Conservation (phyloP, 2,888 invertebrate species). For the Synanthedon vespiformis region DNA sequence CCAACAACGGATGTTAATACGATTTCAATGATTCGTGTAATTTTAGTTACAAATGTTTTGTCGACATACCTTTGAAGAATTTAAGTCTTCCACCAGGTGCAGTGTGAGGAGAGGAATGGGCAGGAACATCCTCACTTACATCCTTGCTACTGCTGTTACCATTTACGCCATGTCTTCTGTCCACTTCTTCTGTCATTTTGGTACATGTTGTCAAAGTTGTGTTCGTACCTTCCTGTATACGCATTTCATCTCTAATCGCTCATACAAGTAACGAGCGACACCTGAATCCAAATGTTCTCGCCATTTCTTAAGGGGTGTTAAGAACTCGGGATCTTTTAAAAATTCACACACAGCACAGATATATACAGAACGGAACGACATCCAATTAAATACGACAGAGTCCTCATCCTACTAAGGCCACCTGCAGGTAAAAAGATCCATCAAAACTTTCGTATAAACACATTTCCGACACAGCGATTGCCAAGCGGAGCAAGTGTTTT, state of each 20-base stretch:
- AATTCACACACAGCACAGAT: too few relatives aligned
- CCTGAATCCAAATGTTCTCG: slow-evolving; percentile 55
- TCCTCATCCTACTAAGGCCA: slow-evolving; percentile 67
- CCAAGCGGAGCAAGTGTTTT: slow-evolving; percentile 40
- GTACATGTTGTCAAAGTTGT: slow-evolving; percentile 80
- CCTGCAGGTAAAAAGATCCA: slow-evolving; percentile 57
- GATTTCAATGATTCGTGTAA: background rate
- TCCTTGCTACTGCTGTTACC: slow-evolving; percentile 74
- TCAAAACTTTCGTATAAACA: slow-evolving; percentile 59
- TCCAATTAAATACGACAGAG: slow-evolving; percentile 52
- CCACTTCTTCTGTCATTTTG: slow-evolving; percentile 75
- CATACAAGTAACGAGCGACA: slow-evolving; percentile 62
- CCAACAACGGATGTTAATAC: background rate
- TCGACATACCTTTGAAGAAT: slow-evolving; percentile 79
- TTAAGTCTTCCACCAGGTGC: slow-evolving; percentile 80
- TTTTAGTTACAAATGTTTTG: background rate
- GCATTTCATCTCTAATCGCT: slow-evolving; percentile 74
- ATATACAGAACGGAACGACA: slow-evolving; percentile 32
- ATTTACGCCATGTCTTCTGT: slow-evolving; percentile 80
- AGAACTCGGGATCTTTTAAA: slow-evolving; percentile 31
- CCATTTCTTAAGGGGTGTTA: slow-evolving; percentile 51
- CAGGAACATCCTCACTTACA: slow-evolving; percentile 58
- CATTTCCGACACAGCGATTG: slow-evolving; percentile 65
- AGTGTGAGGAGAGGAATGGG: slow-evolving; percentile 49
- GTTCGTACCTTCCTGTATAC: slow-evolving; percentile 74